A percentile compares a stretch with the other conserved stretches of the same genome.
Conservation (phyloP, 2,888 invertebrate species). For the Ormyrus nitidulus region DNA sequence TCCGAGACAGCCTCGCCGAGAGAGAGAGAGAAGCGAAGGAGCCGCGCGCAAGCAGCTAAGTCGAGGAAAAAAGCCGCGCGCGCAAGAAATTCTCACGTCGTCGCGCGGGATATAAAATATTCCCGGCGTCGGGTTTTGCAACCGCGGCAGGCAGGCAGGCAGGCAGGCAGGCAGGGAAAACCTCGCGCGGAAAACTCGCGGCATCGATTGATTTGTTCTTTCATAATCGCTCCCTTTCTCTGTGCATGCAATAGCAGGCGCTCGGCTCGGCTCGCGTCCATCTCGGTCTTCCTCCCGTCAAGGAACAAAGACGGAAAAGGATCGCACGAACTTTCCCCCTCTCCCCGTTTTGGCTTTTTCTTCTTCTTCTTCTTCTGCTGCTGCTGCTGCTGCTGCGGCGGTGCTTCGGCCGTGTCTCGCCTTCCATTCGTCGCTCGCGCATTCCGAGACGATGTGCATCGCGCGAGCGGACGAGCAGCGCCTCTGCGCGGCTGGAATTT, state of each 20-base stretch:
- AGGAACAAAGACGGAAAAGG: conserved; percentile 52
- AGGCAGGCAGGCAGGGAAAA: background rate
- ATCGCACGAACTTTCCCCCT: conserved; percentile 39
- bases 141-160: background rate
- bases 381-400: background rate
- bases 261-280: background rate
- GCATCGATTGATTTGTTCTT: conserved; percentile 57
- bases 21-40: background rate
- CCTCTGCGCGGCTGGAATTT: conserved; percentile 21
- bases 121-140: conserved; percentile 11
- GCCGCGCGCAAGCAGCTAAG: background rate
- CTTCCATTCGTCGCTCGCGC: conserved; percentile 24
- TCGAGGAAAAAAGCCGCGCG: background rate
- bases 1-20: background rate
- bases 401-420: background rate
- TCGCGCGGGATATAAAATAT: conserved; percentile 19
- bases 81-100: conserved; percentile 28
- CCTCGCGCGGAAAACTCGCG: conserved; percentile 32
- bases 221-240: conserved; percentile 56
- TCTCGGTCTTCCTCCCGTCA: conserved; percentile 23
- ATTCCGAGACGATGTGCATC: conserved; percentile 46
- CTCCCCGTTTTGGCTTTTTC: background rate
- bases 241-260: background rate
- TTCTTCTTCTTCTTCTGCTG: conserved; percentile 4
- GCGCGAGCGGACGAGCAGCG: background rate